Evolutionary conservation across 2,113 vertebrate genomes (phyloP), one percentile per base, ranked within the genome.

Genomic region (Syngnathoides biaculeatus): DNA sequence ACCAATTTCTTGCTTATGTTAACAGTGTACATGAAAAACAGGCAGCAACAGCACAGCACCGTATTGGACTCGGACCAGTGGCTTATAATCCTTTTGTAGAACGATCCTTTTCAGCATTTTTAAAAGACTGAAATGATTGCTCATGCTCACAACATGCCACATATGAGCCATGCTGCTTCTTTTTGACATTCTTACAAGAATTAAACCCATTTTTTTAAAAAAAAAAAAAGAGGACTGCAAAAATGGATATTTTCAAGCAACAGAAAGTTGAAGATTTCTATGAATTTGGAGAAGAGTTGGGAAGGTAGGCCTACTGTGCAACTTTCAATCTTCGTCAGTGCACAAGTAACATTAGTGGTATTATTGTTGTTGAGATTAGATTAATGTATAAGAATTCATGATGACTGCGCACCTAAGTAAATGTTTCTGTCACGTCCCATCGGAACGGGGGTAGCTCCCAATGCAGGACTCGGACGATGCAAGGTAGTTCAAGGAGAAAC

Each of bases 251-350:
- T 20, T 97, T 98, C 88, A 97, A 96, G 70, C 95, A 96, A 42
- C 94, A 95, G 89, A 94, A 91, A 77, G 94, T 98, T 78, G 95
- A 98, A 77, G 96, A 98, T 0, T 82, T 94, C 73, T 98, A 98
- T 1, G 93, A 95, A 63, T 93, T 98, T 0, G 92, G 92, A 14
- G 95, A 98, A 80, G 96, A 98, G 74, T 82, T 98, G 67, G 97
- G 97, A 79, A 98, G 95, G 97, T 98, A 35, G 30, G 30, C 30
- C 30, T 35, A 89, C 84, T 89, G 38, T 65, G 30, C 5, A 50
- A 48, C 5, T 57, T 57, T 57, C 1, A n/a, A 22, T 20, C 20
- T 52, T 52, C 22, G 10, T 20, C 8, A 58, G 20, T 22, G 17
- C 58, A 60, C 6, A 12, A 57, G 7, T 57, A 26, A 27, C 7